These are phyloP conservation scores for Plusia festucae DNA, from an alignment of 2,888 invertebrate genomes.

Conservation along the genomic window DNA sequence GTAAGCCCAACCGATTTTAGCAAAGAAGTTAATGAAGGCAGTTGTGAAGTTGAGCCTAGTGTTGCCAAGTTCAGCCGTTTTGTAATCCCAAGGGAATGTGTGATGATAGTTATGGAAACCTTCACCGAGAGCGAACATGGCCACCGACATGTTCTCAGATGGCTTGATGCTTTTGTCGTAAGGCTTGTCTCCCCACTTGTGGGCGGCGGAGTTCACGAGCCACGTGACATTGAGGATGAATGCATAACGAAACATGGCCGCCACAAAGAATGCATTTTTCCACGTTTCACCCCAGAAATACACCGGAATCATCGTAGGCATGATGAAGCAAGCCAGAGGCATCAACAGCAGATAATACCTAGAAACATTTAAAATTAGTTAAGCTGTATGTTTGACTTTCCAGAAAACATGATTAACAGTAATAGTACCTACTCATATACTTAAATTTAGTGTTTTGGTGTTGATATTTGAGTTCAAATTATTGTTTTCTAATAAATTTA, in stretches of 20 bases:
- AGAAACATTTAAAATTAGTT: constrained; percentile 14
- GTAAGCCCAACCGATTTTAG: constrained; percentile 95
- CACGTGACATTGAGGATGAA: constrained; percentile 96
- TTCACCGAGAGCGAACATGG: constrained; percentile 92
- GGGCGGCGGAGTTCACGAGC: constrained; percentile 97
- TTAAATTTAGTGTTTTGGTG: too few species aligned
- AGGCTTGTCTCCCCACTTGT: constrained; percentile 93
- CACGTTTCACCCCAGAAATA: constrained; percentile 94
- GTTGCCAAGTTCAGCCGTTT: constrained; percentile 94
- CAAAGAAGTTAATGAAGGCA: constrained; percentile 94
- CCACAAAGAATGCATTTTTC: constrained; percentile 91
- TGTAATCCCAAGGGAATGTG: constrained; percentile 96
- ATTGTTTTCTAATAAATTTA: too few species aligned
- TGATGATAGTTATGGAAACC: constrained; percentile 97
- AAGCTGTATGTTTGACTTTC: not conserved
- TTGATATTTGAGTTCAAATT: too few species aligned
- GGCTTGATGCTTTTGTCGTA: constrained; percentile 94
- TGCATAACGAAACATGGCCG: constrained; percentile 93
- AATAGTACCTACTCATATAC: too few species aligned
- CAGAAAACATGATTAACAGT: too few species aligned
- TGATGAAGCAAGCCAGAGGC: constrained; percentile 92
- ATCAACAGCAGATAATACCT: constrained; percentile 94
- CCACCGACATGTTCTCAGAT: constrained; percentile 91
- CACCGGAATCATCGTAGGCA: constrained; percentile 94
- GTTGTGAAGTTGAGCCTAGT: constrained; percentile 93